These are phyloP conservation scores for Orientallactaga bullata DNA, from an alignment of 2,113 vertebrate species.

Conservation along the genomic window DNA sequence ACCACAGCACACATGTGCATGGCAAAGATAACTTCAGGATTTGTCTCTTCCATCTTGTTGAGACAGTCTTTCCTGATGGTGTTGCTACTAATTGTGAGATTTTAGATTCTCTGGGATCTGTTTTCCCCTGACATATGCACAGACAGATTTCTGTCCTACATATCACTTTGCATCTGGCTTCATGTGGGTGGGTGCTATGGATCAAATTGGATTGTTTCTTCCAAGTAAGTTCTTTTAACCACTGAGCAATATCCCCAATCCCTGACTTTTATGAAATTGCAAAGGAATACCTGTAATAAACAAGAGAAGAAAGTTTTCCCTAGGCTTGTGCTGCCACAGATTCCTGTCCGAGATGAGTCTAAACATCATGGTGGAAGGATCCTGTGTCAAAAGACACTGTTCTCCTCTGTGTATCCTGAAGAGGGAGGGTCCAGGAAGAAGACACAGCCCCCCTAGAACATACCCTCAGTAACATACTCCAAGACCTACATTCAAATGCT, in stretches of 20 bases:
- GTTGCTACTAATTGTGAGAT: too few species aligned
- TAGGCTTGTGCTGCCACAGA: neutral
- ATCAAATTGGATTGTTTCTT: too few species aligned
- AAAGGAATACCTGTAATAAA: neutral
- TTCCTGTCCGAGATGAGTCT: neutral
- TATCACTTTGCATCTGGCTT: too few species aligned
- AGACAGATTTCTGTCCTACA: too few species aligned
- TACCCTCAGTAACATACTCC: neutral
- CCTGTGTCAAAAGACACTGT: neutral
- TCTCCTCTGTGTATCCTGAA: neutral
- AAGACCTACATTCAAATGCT: neutral
- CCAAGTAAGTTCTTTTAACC: neutral
- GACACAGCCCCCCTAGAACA: too few species aligned
- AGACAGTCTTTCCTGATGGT: too few species aligned
- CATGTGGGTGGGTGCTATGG: too few species aligned
- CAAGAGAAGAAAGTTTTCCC: neutral
- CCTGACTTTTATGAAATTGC: neutral
- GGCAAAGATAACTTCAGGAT: too few species aligned
- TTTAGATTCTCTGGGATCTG: too few species aligned
- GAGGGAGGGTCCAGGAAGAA: neutral
- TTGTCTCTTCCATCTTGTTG: too few species aligned
- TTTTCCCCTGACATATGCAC: too few species aligned
- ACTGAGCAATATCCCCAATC: neutral
- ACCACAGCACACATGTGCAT: too few species aligned
- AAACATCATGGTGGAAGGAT: neutral